phyloP scores from a whole-genome alignment of 2,797 vertebrate species.

The Ctenopoma kingsleyae region DNA sequence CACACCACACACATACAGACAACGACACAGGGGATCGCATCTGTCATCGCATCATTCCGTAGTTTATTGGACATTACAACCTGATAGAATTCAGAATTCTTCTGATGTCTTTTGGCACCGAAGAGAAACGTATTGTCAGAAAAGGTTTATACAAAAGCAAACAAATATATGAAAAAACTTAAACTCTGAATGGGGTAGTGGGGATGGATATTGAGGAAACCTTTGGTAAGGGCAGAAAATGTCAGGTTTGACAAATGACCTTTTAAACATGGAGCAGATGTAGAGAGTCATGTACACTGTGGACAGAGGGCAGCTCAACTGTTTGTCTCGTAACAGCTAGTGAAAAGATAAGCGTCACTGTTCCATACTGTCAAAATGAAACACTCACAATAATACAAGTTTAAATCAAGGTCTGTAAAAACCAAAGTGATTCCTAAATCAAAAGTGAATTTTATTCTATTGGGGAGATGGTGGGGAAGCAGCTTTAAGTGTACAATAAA shows the following conservation, averaged over 20 bases:
- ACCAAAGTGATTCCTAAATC: constrained; percentile 41
- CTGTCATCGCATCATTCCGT: constrained; percentile 68
- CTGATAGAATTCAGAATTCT: constrained; percentile 64
- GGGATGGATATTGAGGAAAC: constrained; percentile 77
- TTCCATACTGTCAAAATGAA: constrained; percentile 35
- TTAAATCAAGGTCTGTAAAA: constrained; percentile 31
- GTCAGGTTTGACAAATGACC: constrained; percentile 85
- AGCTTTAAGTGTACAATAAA: constrained; percentile 24
- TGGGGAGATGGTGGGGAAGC: constrained; percentile 5
- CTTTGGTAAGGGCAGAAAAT: constrained; percentile 85
- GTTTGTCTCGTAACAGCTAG: constrained; percentile 66
- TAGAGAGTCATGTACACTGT: constrained; percentile 77
- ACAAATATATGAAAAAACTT: constrained; percentile 74
- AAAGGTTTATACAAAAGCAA: constrained; percentile 77
- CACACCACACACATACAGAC: too few species aligned
- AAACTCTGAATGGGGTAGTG: constrained; percentile 60
- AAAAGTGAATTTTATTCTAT: constrained; percentile 31
- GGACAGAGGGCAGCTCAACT: constrained; percentile 72
- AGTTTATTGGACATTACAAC: constrained; percentile 69
- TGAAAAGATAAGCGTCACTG: constrained; percentile 65
- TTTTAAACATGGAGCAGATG: constrained; percentile 86
- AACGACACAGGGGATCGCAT: constrained; percentile 44
- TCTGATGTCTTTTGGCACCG: constrained; percentile 69
- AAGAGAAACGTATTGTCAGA: constrained; percentile 71
- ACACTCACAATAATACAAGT: constrained; percentile 21